Conservation (phyloP, 2,888 invertebrate species). For the Uropetala carovei region DNA sequence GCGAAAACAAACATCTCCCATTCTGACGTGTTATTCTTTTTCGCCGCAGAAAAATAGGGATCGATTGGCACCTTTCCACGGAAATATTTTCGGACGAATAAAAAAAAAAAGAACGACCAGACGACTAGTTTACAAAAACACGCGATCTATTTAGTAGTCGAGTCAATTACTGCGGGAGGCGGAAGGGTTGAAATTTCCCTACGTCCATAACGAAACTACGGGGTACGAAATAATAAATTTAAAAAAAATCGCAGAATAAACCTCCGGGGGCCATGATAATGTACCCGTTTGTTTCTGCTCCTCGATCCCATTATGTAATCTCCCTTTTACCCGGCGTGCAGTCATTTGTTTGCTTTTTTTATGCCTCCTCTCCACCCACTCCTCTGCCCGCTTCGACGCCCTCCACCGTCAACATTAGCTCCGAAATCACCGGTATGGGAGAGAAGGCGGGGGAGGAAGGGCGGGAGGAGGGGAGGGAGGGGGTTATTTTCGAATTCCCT, state of each 20-base stretch:
- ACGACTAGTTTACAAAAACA: background rate
- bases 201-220: background rate
- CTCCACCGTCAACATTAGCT: conserved; percentile 38
- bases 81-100: too few species aligned
- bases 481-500: too few species aligned
- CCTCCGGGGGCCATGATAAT: background rate
- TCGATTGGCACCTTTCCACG: too few species aligned
- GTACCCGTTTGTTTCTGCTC: conserved; percentile 28
- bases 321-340: conserved; percentile 3
- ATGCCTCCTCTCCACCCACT: background rate
- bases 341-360: conserved; percentile 44
- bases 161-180: background rate
- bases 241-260: background rate
- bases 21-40: too few species aligned
- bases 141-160: conserved; percentile 1
- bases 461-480: too few species aligned
- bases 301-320: conserved; percentile 33
- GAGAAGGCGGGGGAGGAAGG: too few species aligned
- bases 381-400: background rate
- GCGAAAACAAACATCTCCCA: too few species aligned
- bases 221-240: background rate
- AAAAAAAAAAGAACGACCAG: too few species aligned
- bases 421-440: background rate
- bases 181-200: background rate
- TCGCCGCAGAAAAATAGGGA: too few species aligned